Base-by-base conservation (phyloP, 2,888 invertebrate species). In the Corythucha ciliata region DNA sequence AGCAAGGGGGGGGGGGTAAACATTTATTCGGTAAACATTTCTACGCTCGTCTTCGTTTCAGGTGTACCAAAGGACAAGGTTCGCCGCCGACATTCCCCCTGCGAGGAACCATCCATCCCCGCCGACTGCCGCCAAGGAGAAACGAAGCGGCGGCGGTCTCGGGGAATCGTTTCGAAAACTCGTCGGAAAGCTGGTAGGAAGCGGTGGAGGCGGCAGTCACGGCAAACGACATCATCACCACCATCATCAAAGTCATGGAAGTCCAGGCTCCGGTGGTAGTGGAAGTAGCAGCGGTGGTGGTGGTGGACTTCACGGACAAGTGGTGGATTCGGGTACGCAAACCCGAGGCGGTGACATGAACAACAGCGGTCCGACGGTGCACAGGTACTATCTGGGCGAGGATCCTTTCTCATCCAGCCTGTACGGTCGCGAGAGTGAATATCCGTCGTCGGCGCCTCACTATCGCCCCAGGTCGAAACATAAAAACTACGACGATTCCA, bases 351-450 rank as follows among this genome's bases (percentile, higher is more conserved):
- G 70, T 34, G 72, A 72, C 65, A 56, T 56, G 56, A 47, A 47
- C 47, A 41, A 41, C 27, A 24, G 29, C 39, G 62, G 71, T 61
- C n/a, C n/a, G n/a, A 55, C 53, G 16, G 75, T 81, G 57, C 83
- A 83, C 65, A 77, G 82, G 59, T 88, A 87, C 70, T 88, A 88
- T 68, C 75, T 88, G 60, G 87, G 87, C 32, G 87, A 88, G 70
- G 87, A 88, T 72, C 87, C 87, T 24, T 88, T 85, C 68, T 83
- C 81, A 52, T 79, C 80, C 21, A 83, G 82, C 69, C 82, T 86
- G 66, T 87, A 84, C 68, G 85, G 87, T 57, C 78, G 83, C 63
- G 87, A 87, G 69, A 84, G 84, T 69, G 83, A 86, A 66, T 86
- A 87, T 71, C 82, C 81, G 68, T 78, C 79, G 64, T 40, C 26